These are phyloP conservation scores for Scaptomyza graminum DNA, from an alignment of 1,140 invertebrate species.

Conservation along the genomic window DNA sequence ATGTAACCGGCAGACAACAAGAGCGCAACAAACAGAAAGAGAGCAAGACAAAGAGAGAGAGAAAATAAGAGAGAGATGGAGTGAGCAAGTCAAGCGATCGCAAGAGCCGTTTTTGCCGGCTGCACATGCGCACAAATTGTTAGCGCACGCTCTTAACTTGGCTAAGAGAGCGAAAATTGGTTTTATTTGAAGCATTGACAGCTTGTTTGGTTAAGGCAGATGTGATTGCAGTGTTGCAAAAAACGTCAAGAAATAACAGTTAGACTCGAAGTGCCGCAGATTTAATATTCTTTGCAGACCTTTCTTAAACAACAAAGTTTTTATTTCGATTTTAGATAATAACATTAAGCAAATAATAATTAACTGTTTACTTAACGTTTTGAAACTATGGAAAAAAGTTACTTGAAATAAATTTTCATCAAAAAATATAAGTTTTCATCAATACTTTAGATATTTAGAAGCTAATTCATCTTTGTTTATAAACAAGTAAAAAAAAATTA, in stretches of 20 bases:
- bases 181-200: background rate
- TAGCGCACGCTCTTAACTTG: conserved; percentile 40
- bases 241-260: background rate
- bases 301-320: no score
- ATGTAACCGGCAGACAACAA: conserved; percentile 43
- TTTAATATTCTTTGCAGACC: background rate
- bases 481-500: no score
- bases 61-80: conserved; percentile 10
- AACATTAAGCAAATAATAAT: no score
- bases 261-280: background rate
- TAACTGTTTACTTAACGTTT: no score
- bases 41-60: conserved; percentile 12
- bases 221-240: conserved; percentile 35
- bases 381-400: no score
- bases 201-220: conserved; percentile 17
- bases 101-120: conserved; percentile 45
- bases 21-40: conserved; percentile 29
- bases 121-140: conserved; percentile 46
- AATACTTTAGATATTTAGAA: no score
- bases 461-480: no score
- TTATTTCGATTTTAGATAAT: no score
- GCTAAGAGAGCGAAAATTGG: conserved; percentile 15
- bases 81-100: conserved; percentile 7
- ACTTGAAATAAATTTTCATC: no score
- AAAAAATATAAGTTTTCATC: no score